Percentiles rank a stretch among this genome's conserved stretches.
These are phyloP conservation scores for Tipula helvola DNA, from an alignment of 2,888 invertebrate genomes.

Conservation along the genomic window DNA sequence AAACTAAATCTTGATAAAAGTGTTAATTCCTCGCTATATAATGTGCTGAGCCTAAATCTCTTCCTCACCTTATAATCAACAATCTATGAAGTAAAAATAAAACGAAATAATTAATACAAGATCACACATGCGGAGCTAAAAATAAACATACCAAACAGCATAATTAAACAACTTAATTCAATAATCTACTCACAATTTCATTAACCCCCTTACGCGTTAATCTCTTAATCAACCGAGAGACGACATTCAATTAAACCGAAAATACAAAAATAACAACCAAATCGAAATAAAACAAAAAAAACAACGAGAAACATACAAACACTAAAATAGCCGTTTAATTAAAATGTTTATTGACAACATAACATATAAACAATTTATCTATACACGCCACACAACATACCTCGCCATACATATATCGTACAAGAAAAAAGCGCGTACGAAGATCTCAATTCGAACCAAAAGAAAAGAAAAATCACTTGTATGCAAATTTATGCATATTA, in stretches of 20 bases:
- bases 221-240: neutral
- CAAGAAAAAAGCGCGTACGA: neutral
- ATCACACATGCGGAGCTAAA: neutral
- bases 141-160: neutral
- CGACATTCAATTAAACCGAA: neutral
- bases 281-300: neutral
- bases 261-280: neutral
- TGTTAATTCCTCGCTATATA: too few species aligned
- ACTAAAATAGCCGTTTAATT: neutral
- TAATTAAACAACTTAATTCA: neutral
- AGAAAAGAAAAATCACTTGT: neutral
- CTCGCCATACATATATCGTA: neutral
- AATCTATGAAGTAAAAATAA: neutral
- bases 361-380: neutral
- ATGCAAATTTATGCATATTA: slow-evolving; percentile 4
- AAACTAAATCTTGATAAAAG: too few species aligned
- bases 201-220: neutral
- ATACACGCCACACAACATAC: neutral
- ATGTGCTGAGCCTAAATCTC: too few species aligned
- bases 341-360: neutral
- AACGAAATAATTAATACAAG: neutral
- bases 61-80: neutral
- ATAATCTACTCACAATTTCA: neutral
- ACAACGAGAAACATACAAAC: neutral
- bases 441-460: neutral